A percentile compares a stretch with the other conserved stretches of the same genome.
Evolutionary conservation across 2,797 vertebrate genomes (phyloP).

Genomic region (Melanogrammus aeglefinus): DNA sequence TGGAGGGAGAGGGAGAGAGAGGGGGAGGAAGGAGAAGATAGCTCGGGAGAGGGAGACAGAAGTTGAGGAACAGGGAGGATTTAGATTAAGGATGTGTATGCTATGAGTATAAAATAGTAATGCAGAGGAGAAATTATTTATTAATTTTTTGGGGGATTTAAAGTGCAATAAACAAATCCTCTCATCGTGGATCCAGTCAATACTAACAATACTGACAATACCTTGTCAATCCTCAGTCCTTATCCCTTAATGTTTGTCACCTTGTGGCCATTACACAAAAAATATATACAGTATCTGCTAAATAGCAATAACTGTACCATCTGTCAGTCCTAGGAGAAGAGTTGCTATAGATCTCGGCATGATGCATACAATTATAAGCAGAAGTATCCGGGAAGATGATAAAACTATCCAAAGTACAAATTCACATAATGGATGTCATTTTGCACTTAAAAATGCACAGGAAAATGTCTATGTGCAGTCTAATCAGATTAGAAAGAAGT

Average conservation of each 20-base stretch:
- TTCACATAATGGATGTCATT: not conserved
- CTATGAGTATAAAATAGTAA: not conserved
- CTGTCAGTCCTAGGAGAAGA: not conserved
- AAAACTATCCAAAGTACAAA: not conserved
- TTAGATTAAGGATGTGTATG: slow-evolving; percentile 17
- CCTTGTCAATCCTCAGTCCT: not conserved
- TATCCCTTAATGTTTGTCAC: slow-evolving; percentile 7
- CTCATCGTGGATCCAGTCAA: slow-evolving; percentile 11
- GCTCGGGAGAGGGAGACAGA: slow-evolving; percentile 1
- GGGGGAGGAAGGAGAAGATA: slow-evolving; percentile 29
- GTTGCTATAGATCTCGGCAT: not conserved
- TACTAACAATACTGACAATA: not conserved
- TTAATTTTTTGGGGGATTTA: not conserved
- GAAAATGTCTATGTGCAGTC: slow-evolving; percentile 27
- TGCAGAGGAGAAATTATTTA: not conserved
- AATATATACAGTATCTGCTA: not conserved
- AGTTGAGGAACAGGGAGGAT: slow-evolving; percentile 4
- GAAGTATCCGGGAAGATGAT: not conserved
- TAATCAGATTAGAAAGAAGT: slow-evolving; percentile 71
- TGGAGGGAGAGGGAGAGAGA: not conserved
- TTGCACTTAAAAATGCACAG: not conserved
- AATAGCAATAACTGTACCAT: not conserved
- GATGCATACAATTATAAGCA: not conserved
- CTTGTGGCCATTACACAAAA: not conserved
- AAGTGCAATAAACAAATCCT: not conserved